Evolutionary conservation across 2,113 vertebrate species (phyloP), one percentile per base, ranked within the genome.

Genomic region (Megaceryle maxima): DNA sequence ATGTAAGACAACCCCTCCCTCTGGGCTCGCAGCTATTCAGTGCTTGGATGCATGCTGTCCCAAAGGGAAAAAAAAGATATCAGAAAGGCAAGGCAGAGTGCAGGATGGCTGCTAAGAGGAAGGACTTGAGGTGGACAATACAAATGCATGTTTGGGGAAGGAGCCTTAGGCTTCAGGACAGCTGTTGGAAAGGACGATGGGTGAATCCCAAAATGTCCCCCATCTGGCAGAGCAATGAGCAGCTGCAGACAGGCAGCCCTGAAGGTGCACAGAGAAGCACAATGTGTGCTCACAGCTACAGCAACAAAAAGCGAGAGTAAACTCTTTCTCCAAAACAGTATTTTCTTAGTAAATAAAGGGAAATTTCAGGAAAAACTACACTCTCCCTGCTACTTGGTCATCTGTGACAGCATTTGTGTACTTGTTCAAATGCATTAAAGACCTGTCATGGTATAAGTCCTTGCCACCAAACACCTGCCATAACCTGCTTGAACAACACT

Each of bases 111-210:
- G 0, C 7, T 11, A 26, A 63, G 57, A 72, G 56, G 69, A 77
- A 80, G 35, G 21, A 31, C 59, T 66, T 69, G 63, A 83, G 55
- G 79, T 37, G 50, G 43, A 56, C 55, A 69, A 6, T 6, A 24
- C 5, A 22, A 75, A 31, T 0, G 0, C 1, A 0, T 14, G 14
- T n/a, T 1, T 62, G 44, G 24, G 16, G 75, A 93, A 2, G 1
- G 33, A 79, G 50, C n/a, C 37, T 11, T 37, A 57, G 17, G 19
- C 62, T 82, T 79, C 28, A 50, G 63, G 70, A 46, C 13, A 53
- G 48, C 53, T 73, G 72, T 22, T 8, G 11, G 20, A 83, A 70
- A 85, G 37, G 67, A 67, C 74, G 77, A 76, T 77, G 43, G 22
- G 41, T 57, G 70, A 66, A 62, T 82, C 80, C 50, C 76, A 60